A percentile compares a stretch with the other conserved stretches of the same genome.
Conservation (phyloP, 2,797 vertebrate genomes). For the Rhyacichthys aspro region DNA sequence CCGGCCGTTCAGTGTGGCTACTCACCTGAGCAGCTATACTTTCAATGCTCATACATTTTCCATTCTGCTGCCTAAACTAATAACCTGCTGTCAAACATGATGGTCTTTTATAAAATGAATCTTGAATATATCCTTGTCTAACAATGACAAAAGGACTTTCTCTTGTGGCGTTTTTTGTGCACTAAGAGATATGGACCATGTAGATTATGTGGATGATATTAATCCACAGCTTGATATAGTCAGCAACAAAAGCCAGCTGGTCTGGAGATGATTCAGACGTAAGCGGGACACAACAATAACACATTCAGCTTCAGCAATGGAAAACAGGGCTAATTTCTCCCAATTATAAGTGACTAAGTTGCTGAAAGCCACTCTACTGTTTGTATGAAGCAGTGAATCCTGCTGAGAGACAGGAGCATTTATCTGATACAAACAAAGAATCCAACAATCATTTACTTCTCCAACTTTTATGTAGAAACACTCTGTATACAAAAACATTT, state of each 20-base stretch:
- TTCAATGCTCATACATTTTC: background rate
- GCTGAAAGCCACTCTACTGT: background rate
- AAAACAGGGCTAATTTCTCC: background rate
- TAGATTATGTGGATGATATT: background rate
- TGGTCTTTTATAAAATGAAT: background rate
- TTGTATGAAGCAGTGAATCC: background rate
- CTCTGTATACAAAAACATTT: no score
- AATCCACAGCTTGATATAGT: background rate
- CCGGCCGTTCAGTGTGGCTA: background rate
- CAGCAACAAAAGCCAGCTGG: constrained; percentile 1
- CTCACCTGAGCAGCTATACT: background rate
- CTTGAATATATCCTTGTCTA: background rate
- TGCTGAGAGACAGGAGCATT: background rate
- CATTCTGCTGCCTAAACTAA: constrained; percentile 1
- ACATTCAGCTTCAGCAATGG: background rate
- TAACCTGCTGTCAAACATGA: constrained; percentile 3
- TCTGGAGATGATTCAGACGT: background rate
- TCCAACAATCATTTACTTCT: background rate
- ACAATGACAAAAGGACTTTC: background rate
- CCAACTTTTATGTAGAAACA: no score
- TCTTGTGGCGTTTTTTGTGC: background rate
- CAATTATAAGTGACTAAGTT: constrained; percentile 7
- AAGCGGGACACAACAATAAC: background rate
- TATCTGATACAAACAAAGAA: constrained; percentile 1
- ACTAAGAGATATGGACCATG: background rate